These are phyloP conservation scores for Dione juno DNA, from an alignment of 2,888 invertebrate genomes.

Conservation along the genomic window DNA sequence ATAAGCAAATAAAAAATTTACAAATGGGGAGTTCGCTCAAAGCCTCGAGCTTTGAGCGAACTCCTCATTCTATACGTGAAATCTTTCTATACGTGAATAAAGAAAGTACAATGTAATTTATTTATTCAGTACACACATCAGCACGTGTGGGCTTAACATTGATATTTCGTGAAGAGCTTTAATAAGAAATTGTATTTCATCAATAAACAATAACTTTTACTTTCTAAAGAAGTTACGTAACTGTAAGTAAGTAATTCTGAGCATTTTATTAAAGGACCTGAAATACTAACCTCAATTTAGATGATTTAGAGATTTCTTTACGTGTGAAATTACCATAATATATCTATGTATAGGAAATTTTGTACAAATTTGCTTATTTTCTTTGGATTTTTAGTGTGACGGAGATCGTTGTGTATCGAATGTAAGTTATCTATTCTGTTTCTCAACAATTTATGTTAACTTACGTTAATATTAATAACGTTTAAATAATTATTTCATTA, in stretches of 20 bases:
- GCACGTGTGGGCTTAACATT: too few relatives aligned
- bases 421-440: slow-evolving; percentile 32
- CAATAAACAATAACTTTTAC: background rate
- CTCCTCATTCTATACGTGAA: too few relatives aligned
- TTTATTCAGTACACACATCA: too few relatives aligned
- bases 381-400: slow-evolving; percentile 40
- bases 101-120: too few relatives aligned
- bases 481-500: too few relatives aligned
- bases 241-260: background rate
- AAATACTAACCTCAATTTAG: background rate
- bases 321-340: background rate
- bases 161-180: too few relatives aligned
- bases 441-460: background rate
- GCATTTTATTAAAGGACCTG: background rate
- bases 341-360: background rate
- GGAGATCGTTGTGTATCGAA: slow-evolving; percentile 44
- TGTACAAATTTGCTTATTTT: background rate
- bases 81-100: too few relatives aligned
- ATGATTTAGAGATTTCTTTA: background rate
- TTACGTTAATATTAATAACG: background rate
- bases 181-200: background rate
- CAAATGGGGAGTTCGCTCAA: too few relatives aligned
- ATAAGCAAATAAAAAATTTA: too few relatives aligned
- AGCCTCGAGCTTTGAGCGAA: too few relatives aligned
- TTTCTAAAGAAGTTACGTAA: background rate